Percentiles rank a stretch among this genome's conserved stretches.
These are phyloP conservation scores for Catocala sponsa DNA, from an alignment of 2,888 invertebrate species.

Conservation along the genomic window DNA sequence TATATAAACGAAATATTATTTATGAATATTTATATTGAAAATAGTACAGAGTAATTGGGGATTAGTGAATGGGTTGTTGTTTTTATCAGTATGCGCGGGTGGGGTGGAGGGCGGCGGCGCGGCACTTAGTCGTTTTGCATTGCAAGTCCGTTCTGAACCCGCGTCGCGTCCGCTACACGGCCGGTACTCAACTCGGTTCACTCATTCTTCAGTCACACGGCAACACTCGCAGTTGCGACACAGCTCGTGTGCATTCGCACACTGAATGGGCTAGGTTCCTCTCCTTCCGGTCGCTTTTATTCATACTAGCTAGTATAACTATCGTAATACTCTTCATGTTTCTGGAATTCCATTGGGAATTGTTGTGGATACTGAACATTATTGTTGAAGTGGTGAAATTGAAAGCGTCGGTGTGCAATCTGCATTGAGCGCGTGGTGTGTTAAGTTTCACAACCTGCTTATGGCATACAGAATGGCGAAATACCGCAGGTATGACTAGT, in stretches of 20 bases:
- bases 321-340: slow-evolving; percentile 30
- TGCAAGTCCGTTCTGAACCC: slow-evolving; percentile 68
- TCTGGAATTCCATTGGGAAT: slow-evolving; percentile 20
- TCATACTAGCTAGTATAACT: slow-evolving; percentile 21
- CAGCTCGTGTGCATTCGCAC: slow-evolving; percentile 57
- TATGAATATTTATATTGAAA: too few relatives aligned
- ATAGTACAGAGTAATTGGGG: slow-evolving; percentile 33
- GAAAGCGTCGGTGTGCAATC: slow-evolving; percentile 43
- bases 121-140: slow-evolving; percentile 67
- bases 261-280: slow-evolving; percentile 45
- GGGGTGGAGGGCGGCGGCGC: slow-evolving; percentile 49
- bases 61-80: slow-evolving; percentile 61
- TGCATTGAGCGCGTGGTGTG: slow-evolving; percentile 53
- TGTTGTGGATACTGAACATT: slow-evolving; percentile 30
- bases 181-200: slow-evolving; percentile 57
- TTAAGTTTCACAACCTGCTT: slow-evolving; percentile 58
- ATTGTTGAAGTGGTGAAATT: slow-evolving; percentile 45
- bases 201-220: slow-evolving; percentile 81
- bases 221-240: slow-evolving; percentile 82
- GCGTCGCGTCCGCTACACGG: slow-evolving; percentile 58
- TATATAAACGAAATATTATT: too few relatives aligned
- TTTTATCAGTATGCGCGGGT: slow-evolving; percentile 58
- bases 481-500: slow-evolving; percentile 74
- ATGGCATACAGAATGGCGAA: slow-evolving; percentile 76
- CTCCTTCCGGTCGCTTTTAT: slow-evolving; percentile 40